Percentiles rank a stretch among this genome's conserved stretches.
These are phyloP conservation scores for Pelochelys cantorii DNA, from an alignment of 2,797 vertebrate genomes.

Conservation along the genomic window DNA sequence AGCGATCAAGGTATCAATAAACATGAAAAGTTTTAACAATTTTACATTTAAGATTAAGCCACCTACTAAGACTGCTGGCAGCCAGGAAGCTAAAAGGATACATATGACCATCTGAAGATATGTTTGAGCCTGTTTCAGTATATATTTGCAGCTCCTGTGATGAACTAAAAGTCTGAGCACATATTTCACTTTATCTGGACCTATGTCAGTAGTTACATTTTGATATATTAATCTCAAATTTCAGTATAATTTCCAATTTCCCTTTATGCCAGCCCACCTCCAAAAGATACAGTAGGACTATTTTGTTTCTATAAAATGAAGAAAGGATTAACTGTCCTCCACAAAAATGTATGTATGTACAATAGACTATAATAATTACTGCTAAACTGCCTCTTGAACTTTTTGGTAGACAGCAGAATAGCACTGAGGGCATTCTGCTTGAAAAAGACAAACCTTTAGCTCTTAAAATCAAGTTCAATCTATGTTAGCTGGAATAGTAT, in stretches of 20 bases:
- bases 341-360: background rate
- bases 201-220: constrained; percentile 38
- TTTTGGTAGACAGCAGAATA: background rate
- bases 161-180: constrained; percentile 52
- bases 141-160: constrained; percentile 67
- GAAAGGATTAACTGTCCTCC: background rate
- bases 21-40: constrained; percentile 75
- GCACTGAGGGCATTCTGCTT: background rate
- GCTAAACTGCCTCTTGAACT: background rate
- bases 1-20: constrained; percentile 76
- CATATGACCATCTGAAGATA: constrained; percentile 70
- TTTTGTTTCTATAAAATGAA: background rate
- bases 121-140: constrained; percentile 74
- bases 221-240: background rate
- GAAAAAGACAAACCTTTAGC: background rate
- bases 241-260: constrained; percentile 32
- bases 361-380: background rate
- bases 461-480: background rate
- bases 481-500: background rate
- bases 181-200: constrained; percentile 46
- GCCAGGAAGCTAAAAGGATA: constrained; percentile 61
- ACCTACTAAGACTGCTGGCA: constrained; percentile 70
- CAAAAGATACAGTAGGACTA: constrained; percentile 13
- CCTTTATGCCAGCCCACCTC: background rate
- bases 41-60: constrained; percentile 70